Conservation (phyloP, 1,140 invertebrate genomes). For the Ooceraea biroi region DNA sequence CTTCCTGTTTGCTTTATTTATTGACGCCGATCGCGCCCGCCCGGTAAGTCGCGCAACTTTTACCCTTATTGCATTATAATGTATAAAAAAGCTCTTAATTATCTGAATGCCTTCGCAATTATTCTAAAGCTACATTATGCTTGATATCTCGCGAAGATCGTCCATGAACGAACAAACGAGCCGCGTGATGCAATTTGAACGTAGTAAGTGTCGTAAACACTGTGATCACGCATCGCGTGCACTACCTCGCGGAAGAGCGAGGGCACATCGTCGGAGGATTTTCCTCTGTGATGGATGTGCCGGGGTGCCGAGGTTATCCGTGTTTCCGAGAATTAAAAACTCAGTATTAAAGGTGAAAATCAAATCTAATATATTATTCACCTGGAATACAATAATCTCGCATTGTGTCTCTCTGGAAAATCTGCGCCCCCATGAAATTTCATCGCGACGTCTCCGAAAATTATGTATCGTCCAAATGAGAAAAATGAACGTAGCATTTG, state of each 20-base stretch:
- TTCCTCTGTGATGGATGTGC: slow-evolving; percentile 49
- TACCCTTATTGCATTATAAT: not conserved
- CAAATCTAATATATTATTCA: slow-evolving; percentile 12
- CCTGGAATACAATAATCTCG: not conserved
- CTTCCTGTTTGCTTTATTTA: slow-evolving; percentile 78
- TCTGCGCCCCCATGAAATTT: not conserved
- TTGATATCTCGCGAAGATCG: slow-evolving; percentile 10
- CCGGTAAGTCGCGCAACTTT: not conserved
- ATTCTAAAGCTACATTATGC: slow-evolving; percentile 1
- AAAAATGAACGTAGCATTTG: not conserved
- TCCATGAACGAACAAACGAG: not conserved
- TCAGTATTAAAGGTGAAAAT: slow-evolving; percentile 12
- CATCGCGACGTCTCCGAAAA: not conserved
- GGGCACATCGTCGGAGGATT: slow-evolving; percentile 46
- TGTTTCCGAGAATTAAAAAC: slow-evolving; percentile 30
- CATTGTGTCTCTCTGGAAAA: not conserved
- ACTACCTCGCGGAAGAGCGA: slow-evolving; percentile 52
- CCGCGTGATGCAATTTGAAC: slow-evolving; percentile 29
- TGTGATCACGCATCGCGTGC: slow-evolving; percentile 60
- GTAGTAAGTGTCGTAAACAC: slow-evolving; percentile 59
- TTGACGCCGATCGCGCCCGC: slow-evolving; percentile 78
- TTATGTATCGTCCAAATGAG: not conserved
- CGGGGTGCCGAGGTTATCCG: slow-evolving; percentile 29
- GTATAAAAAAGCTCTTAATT: not conserved
- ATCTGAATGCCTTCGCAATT: not conserved